These are phyloP conservation scores for Calycopis cecrops DNA, from an alignment of 1,140 invertebrate genomes.

Conservation along the genomic window DNA sequence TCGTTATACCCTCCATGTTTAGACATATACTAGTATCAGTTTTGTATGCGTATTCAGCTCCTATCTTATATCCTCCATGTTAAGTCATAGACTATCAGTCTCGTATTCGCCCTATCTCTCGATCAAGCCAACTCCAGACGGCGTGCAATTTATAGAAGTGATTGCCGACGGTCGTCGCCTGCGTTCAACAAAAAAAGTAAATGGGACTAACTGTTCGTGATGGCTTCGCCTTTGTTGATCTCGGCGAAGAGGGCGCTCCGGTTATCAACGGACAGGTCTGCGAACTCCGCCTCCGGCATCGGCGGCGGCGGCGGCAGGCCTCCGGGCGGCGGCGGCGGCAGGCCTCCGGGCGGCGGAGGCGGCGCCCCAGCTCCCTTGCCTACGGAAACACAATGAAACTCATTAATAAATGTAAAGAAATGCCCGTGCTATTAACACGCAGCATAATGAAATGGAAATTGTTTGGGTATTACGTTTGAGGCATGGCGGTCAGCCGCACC, in stretches of 20 bases:
- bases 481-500: no score
- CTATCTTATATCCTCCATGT: no score
- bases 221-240: constrained; percentile 93
- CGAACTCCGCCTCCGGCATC: constrained; percentile 76
- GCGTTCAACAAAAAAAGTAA: not conserved
- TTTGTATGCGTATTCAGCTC: no score
- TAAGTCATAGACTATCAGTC: no score
- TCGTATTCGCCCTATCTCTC: no score
- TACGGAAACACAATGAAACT: constrained; percentile 18
- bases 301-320: constrained; percentile 81
- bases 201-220: constrained; percentile 87
- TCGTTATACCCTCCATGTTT: no score
- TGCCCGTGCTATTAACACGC: no score
- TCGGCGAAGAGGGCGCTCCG: constrained; percentile 93
- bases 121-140: no score
- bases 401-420: not conserved
- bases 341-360: constrained; percentile 79
- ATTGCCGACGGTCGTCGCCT: not conserved
- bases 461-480: no score
- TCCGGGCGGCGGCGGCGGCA: constrained; percentile 80
- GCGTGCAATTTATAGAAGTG: no score
- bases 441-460: no score
- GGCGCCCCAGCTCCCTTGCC: constrained; percentile 73
- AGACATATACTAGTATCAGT: no score
- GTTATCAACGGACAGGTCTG: constrained; percentile 78